phyloP scores from a whole-genome alignment of 2,888 invertebrate genomes.

The Megalurothrips usitatus region DNA sequence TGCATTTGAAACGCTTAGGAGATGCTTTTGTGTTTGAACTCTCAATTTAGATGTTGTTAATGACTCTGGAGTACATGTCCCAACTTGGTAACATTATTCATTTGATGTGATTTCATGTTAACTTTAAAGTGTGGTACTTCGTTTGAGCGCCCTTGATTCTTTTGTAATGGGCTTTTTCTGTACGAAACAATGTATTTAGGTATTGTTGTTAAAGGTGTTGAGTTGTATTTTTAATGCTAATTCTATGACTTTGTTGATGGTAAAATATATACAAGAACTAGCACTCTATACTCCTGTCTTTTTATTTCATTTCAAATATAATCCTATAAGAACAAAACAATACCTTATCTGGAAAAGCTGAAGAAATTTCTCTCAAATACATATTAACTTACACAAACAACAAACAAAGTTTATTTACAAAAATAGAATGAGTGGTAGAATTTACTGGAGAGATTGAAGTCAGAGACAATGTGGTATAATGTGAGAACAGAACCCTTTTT shows the following conservation, averaged over 20 bases:
- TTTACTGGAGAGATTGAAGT: too few species aligned
- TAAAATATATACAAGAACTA: neutral
- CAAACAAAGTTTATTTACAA: too few species aligned
- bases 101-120: neutral
- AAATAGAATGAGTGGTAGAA: too few species aligned
- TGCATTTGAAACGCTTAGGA: too few species aligned
- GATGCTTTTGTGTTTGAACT: too few species aligned
- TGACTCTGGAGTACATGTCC: neutral
- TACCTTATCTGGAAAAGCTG: too few species aligned
- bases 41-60: neutral
- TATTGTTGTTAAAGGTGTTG: slow-evolving; percentile 11
- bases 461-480: too few species aligned
- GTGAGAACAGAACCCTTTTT: too few species aligned
- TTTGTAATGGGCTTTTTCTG: neutral
- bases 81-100: neutral
- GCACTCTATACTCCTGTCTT: neutral
- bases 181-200: neutral
- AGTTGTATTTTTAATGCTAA: slow-evolving; percentile 5
- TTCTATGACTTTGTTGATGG: slow-evolving; percentile 11
- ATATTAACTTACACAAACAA: too few species aligned
- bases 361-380: too few species aligned
- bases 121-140: neutral
- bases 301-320: neutral
- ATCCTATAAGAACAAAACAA: too few species aligned
- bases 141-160: too few species aligned